phyloP scores from a whole-genome alignment of 2,113 vertebrate genomes.

The Arvicanthis niloticus region DNA sequence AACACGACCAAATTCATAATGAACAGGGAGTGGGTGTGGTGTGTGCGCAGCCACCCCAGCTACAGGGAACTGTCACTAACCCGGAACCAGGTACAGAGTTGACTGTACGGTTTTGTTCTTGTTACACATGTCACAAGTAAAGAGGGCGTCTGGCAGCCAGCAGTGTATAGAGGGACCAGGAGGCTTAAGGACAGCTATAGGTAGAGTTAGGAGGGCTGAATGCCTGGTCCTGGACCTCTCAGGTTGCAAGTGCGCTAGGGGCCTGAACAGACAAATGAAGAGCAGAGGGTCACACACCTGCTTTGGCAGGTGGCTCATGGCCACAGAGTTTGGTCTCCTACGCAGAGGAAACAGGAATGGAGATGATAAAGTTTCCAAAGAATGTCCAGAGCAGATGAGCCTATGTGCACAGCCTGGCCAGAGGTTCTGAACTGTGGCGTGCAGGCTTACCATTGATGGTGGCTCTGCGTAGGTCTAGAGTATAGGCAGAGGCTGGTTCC shows the following conservation, averaged over 20 bases:
- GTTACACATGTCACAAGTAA: conserved; percentile 85
- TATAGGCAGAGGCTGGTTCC: not conserved
- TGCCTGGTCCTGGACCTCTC: conserved; percentile 59
- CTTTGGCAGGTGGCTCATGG: conserved; percentile 54
- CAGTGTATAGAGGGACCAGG: conserved; percentile 64
- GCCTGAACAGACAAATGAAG: not conserved
- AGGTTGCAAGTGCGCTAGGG: conserved; percentile 42
- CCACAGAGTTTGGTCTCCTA: conserved; percentile 10
- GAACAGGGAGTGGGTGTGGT: conserved; percentile 82
- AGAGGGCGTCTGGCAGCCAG: conserved; percentile 83
- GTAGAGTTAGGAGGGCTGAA: conserved; percentile 77
- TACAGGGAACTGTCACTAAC: conserved; percentile 79
- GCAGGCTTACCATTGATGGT: not conserved
- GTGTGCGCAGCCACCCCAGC: conserved; percentile 81
- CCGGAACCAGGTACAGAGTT: conserved; percentile 78
- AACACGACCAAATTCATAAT: conserved; percentile 56
- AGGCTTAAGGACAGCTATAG: conserved; percentile 38
- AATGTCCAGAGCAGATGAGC: not conserved
- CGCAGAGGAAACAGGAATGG: not conserved
- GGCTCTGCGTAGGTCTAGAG: not conserved
- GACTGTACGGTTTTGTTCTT: conserved; percentile 56
- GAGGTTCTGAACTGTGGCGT: not conserved
- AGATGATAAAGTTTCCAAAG: conserved; percentile 19
- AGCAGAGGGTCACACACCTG: conserved; percentile 65
- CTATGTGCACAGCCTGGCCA: not conserved